phyloP scores from a whole-genome alignment of 2,797 vertebrate species.

The Acrocephalus scirpaceus region DNA sequence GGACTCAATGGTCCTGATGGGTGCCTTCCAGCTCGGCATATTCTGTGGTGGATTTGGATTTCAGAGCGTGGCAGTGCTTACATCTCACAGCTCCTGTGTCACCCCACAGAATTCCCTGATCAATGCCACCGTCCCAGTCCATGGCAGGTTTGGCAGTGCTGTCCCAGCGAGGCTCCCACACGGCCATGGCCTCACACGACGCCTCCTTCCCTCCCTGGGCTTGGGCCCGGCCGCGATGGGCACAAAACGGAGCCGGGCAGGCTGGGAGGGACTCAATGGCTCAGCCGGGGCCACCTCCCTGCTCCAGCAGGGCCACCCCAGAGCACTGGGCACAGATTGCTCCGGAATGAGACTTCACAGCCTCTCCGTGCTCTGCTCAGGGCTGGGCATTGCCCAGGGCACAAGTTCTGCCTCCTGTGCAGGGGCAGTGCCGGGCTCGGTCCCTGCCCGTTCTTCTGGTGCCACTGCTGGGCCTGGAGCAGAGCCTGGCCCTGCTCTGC shows the following conservation, averaged over 20 bases:
- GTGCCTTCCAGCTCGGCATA: background rate
- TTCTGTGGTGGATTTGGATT: accelerated
- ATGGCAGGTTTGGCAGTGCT: accelerated
- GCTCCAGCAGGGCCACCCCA: background rate
- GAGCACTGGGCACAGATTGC: background rate
- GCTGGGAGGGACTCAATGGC: accelerated
- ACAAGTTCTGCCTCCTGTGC: background rate
- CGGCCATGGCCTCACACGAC: accelerated
- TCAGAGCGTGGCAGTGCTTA: accelerated
- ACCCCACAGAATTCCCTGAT: accelerated
- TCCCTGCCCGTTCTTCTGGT: accelerated
- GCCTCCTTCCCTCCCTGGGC: background rate
- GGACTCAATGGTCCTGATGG: background rate
- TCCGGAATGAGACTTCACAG: background rate
- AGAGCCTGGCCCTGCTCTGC: background rate
- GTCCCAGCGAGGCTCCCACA: background rate
- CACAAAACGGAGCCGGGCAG: accelerated
- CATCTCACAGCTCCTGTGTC: accelerated
- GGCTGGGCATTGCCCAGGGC: background rate
- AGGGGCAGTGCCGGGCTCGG: no score
- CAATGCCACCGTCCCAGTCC: accelerated
- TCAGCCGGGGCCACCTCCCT: background rate
- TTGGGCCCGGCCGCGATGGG: accelerated
- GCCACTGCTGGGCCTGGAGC: background rate
- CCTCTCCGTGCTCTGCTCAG: background rate